Evolutionary conservation across 2,797 vertebrate species (phyloP), one percentile per base, ranked within the genome.

Genomic region (Mormyrus proboscirostris): DNA sequence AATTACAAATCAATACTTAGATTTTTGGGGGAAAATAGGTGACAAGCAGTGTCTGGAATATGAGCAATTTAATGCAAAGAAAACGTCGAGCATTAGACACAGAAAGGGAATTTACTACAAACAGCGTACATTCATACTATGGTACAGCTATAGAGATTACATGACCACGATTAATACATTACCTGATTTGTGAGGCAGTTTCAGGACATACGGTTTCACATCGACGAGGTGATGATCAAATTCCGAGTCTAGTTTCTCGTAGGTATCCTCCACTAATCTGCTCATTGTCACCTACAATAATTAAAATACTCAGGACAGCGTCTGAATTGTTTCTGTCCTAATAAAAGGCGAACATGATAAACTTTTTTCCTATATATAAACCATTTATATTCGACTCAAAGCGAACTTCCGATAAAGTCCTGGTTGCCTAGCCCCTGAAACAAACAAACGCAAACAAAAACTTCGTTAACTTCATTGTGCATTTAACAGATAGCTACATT

Each of bases 161-260:
- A 86, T 22, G 29, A 38, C 4, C 25, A 57, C 22, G 29, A 55
- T 86, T 29, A 33, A 86, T 9, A 47, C 57, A 25, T 53, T 79
- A 99, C 98, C 98, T 96, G 96, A 95, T 88, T 94, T 96, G 44
- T 94, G 94, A 16, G 94, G 91, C n/a, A 97, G 94, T 90, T 97
- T 98, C 4, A 98, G 95, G 41, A 99, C 97, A 88, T 95, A 96
- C 0, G 97, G 97, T 91, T 99, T 99, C 97, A 99, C 97, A 89
- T 99, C 97, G 86, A 97, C 95, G 7, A 99, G 92, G 82, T 93
- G 96, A 90, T 95, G 95, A 92, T 99, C 97, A 93, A 99, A 98
- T 87, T 99, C 97, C 0, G 95, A 94, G 90, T 99, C 97, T 91
- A 99, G 90, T 53, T 93, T 95, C 25, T 97, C 96, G 95, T 95